phyloP scores from a whole-genome alignment of 2,113 vertebrate genomes.

The Mola mola region DNA sequence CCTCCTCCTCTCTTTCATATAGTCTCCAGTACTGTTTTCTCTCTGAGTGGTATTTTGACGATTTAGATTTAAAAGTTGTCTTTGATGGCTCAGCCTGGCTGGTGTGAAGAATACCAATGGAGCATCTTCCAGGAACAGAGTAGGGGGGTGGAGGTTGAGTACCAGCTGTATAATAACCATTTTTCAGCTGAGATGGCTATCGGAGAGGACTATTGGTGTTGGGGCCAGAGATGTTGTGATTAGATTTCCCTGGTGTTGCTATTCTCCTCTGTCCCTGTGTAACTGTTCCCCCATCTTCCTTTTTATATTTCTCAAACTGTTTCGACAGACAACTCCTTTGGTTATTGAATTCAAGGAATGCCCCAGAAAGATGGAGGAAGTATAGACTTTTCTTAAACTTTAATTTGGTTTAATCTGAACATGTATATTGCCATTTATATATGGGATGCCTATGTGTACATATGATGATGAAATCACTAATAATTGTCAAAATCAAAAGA shows the following conservation, averaged over 20 bases:
- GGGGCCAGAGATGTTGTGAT: conserved; percentile 70
- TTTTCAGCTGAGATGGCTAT: conserved; percentile 75
- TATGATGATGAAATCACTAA: too few species aligned
- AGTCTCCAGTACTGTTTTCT: conserved; percentile 23
- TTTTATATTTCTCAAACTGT: conserved; percentile 44
- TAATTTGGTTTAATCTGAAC: conserved; percentile 1
- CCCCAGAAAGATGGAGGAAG: conserved; percentile 6
- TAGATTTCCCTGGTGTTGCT: conserved; percentile 73
- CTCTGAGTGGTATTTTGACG: conserved; percentile 37
- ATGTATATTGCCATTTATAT: too few species aligned
- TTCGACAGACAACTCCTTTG: conserved; percentile 26
- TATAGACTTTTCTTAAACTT: conserved; percentile 2
- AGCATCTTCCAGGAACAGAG: conserved; percentile 54
- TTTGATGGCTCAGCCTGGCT: conserved; percentile 49
- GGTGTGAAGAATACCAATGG: conserved; percentile 66
- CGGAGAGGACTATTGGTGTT: conserved; percentile 62
- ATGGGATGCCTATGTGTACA: too few species aligned
- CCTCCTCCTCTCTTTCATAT: conserved; percentile 13
- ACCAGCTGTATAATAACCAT: conserved; percentile 73
- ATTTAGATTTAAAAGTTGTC: conserved; percentile 68
- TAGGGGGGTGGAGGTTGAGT: conserved; percentile 62
- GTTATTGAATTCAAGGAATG: conserved; percentile 14
- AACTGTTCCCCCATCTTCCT: conserved; percentile 41
- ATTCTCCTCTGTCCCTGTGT: conserved; percentile 56
- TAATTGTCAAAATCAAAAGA: too few species aligned